Base-by-base conservation (phyloP, 2,113 vertebrate species). In the Festucalex cinctus region DNA sequence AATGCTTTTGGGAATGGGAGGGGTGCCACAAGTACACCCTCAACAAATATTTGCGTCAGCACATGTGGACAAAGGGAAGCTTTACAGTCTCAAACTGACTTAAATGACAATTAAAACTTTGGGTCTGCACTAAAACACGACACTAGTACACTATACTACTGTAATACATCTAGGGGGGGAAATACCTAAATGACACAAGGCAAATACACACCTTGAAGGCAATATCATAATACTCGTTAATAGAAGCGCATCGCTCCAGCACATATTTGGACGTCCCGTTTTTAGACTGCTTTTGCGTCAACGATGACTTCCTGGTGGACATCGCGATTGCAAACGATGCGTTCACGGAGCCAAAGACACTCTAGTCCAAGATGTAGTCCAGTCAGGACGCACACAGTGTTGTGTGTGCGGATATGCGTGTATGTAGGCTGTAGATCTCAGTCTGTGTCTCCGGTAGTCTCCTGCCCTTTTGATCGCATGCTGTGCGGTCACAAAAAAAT, bases 141-240 rank as follows among this genome's bases (percentile, higher is more conserved):
- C 43, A 10, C 28, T 28, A 22, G 9, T n/a, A 35, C 28, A 51
- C 26, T n/a, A n/a, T 48, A 8, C 14, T 32, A 32, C 28, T 32
- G 28, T 4, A 32, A 32, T 57, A 26, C 56, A 32, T 26, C 60
- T 22, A 64, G n/a, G n/a, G n/a, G n/a, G n/a, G n/a, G 28, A 73
- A 69, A 28, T 6, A 22, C 53, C 57, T 2, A 35, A 68, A 39
- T 48, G 67, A 63, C 26, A 61, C 64, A 7, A 78, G 20, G 67
- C 64, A 48, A 64, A 84, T 87, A 90, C 91, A 82, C 76, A 93
- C 92, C 92, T 93, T 93, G 82, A 92, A 93, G 66, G 89, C 83
- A 83, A 92, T 78, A 75, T 93, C 92, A 74, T 90, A 93, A 80
- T 91, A 92, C 71, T 93, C 92, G 80, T 91, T 92, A 74, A 92